phyloP scores from a whole-genome alignment of 2,888 invertebrate genomes.

The Heliconius erato region DNA sequence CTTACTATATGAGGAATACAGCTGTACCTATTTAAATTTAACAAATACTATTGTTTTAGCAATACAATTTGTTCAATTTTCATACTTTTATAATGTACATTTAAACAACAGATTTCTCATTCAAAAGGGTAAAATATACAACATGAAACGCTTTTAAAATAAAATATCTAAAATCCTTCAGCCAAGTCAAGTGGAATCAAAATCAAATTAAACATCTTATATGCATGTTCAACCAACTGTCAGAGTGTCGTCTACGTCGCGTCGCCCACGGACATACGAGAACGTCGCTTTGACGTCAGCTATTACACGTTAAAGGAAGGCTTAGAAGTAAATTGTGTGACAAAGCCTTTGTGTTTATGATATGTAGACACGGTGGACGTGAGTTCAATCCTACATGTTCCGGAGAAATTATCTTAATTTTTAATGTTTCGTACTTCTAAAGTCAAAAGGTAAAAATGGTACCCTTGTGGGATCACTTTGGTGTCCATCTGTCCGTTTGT shows the following conservation, averaged over 20 bases:
- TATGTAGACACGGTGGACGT: too few species aligned
- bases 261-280: slow-evolving; percentile 25
- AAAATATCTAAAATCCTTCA: slow-evolving; percentile 9
- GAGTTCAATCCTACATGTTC: too few species aligned
- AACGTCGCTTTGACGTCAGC: slow-evolving; percentile 20
- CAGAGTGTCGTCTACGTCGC: slow-evolving; percentile 10
- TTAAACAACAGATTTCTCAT: not conserved
- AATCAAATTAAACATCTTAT: slow-evolving; percentile 30
- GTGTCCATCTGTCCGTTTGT: too few species aligned
- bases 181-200: slow-evolving; percentile 20
- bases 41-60: not conserved
- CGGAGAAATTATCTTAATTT: too few species aligned
- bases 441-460: too few species aligned
- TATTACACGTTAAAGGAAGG: slow-evolving; percentile 1
- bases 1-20: too few species aligned
- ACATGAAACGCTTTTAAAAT: not conserved
- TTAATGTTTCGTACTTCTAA: too few species aligned
- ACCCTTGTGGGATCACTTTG: too few species aligned
- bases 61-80: not conserved
- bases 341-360: not conserved
- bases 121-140: not conserved
- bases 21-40: not conserved
- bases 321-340: not conserved
- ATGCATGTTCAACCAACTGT: slow-evolving; percentile 17
- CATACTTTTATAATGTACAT: not conserved